These are phyloP conservation scores for Tupaia tana DNA, from an alignment of 2,113 vertebrate species.

Conservation along the genomic window DNA sequence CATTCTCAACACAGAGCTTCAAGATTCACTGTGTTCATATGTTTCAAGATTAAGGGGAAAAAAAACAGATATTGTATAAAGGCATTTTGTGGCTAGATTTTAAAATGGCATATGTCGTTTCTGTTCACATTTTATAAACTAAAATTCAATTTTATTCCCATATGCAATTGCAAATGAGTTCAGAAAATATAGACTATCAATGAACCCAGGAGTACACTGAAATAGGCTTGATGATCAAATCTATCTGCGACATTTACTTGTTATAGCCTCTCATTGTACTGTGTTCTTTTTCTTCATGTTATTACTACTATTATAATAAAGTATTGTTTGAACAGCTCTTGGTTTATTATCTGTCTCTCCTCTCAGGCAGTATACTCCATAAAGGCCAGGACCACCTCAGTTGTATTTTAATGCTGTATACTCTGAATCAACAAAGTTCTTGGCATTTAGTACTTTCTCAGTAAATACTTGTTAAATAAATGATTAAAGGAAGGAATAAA, in stretches of 20 bases:
- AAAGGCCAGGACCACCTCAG: background rate
- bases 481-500: constrained; percentile 5
- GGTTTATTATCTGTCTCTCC: background rate
- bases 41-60: background rate
- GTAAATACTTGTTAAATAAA: background rate
- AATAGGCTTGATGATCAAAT: background rate
- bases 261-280: background rate
- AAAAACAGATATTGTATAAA: background rate
- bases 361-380: background rate
- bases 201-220: background rate
- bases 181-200: background rate
- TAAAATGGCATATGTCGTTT: background rate
- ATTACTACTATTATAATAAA: background rate
- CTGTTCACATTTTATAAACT: background rate
- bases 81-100: background rate
- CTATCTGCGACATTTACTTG: background rate
- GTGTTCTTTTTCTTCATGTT: background rate
- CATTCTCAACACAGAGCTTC: background rate
- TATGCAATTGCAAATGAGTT: background rate
- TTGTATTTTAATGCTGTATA: background rate
- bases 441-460: background rate
- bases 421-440: background rate
- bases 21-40: background rate
- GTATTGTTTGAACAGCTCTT: constrained; percentile 29
- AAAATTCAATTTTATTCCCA: background rate